Conservation (phyloP, 2,113 vertebrate species). For the Phylloscopus whistleri region DNA sequence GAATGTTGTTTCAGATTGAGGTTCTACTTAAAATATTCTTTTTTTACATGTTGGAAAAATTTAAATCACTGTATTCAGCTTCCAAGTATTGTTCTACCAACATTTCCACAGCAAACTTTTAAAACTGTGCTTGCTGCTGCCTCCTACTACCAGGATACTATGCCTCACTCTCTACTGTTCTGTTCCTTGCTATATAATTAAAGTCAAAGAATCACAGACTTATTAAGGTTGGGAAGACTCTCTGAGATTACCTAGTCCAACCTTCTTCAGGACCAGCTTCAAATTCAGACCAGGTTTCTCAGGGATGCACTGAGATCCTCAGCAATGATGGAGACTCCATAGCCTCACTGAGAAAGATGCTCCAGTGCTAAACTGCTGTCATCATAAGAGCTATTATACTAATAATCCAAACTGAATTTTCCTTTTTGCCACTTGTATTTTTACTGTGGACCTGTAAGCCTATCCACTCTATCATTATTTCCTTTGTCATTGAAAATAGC, state of each 20-base stretch:
- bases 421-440: neutral
- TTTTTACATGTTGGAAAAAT: neutral
- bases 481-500: neutral
- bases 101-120: neutral
- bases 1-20: neutral
- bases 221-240: neutral
- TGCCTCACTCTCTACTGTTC: neutral
- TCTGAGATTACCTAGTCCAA: neutral
- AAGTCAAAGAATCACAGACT: neutral
- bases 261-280: neutral
- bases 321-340: neutral
- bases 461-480: neutral
- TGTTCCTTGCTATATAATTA: neutral
- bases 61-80: neutral
- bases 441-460: neutral
- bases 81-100: neutral
- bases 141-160: neutral
- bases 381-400: neutral
- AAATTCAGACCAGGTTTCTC: neutral
- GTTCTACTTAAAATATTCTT: neutral
- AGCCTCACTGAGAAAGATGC: neutral
- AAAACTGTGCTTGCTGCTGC: neutral
- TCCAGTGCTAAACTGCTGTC: neutral
- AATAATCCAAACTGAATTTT: neutral
- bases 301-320: neutral